Conservation (phyloP, 2,113 vertebrate species). For the Nasalis larvatus region DNA sequence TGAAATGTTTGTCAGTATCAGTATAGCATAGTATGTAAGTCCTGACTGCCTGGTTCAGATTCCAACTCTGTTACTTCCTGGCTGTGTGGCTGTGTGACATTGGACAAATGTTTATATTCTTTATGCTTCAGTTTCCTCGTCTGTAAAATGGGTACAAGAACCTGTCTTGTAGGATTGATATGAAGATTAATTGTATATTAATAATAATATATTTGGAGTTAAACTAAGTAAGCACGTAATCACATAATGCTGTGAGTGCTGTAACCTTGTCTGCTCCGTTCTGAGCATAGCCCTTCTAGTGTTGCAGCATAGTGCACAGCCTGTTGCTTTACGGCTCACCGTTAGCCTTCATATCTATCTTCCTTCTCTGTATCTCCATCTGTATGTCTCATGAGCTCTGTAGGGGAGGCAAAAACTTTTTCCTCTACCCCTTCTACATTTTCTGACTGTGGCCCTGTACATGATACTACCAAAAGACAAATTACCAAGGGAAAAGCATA, state of each 20-base stretch:
- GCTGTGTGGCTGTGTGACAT: neutral
- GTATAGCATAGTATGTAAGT: neutral
- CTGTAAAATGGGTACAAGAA: neutral
- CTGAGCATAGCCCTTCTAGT: neutral
- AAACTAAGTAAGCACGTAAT: neutral
- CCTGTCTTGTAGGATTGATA: neutral
- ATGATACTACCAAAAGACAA: neutral
- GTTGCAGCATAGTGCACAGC: neutral
- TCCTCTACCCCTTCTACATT: neutral
- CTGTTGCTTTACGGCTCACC: neutral
- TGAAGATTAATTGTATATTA: neutral
- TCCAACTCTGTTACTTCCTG: neutral
- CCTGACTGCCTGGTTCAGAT: neutral
- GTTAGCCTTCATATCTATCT: neutral
- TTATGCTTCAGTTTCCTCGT: neutral
- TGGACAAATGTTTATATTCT: neutral
- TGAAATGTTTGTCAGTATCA: neutral
- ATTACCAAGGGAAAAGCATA: neutral
- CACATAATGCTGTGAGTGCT: neutral
- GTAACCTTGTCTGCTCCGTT: neutral
- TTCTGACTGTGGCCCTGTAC: neutral
- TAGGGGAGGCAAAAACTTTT: neutral
- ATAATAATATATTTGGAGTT: neutral
- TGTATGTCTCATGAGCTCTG: neutral
- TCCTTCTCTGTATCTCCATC: neutral